Conservation (phyloP, 2,888 invertebrate species). For the Leucophora obtusa region DNA sequence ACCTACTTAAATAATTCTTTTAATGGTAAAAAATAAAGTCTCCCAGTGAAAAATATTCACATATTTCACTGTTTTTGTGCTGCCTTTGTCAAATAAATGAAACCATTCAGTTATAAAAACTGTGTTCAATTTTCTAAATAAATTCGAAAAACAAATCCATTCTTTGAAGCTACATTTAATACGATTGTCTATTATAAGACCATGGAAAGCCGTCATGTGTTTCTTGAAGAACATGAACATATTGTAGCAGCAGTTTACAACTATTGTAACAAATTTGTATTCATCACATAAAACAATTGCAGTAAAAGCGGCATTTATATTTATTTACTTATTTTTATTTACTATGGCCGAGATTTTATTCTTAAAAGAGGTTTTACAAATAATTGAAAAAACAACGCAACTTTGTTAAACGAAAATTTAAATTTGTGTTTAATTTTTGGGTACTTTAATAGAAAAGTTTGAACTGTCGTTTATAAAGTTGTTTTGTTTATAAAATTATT, state of each 20-base stretch:
- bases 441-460: too few relatives aligned
- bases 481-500: too few relatives aligned
- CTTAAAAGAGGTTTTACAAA: conserved; percentile 28
- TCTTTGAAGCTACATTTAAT: not conserved
- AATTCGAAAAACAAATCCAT: not conserved
- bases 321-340: conserved; percentile 45
- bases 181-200: not conserved
- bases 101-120: too few relatives aligned
- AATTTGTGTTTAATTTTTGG: too few relatives aligned
- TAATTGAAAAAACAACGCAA: not conserved
- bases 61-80: too few relatives aligned
- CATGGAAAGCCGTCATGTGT: conserved; percentile 47
- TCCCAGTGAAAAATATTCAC: too few relatives aligned
- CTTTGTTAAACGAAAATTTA: not conserved
- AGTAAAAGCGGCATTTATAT: conserved; percentile 64
- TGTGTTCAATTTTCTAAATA: too few relatives aligned
- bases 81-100: too few relatives aligned
- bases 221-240: conserved; percentile 34
- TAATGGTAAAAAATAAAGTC: too few relatives aligned
- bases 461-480: too few relatives aligned
- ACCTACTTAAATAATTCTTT: too few relatives aligned
- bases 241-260: conserved; percentile 13
- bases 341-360: conserved; percentile 61
- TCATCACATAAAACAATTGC: conserved; percentile 56
- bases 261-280: conserved; percentile 59